Percentiles rank a stretch among this genome's conserved stretches.
Evolutionary conservation across 2,113 vertebrate species (phyloP).

Genomic region (Bambusicola thoracicus): DNA sequence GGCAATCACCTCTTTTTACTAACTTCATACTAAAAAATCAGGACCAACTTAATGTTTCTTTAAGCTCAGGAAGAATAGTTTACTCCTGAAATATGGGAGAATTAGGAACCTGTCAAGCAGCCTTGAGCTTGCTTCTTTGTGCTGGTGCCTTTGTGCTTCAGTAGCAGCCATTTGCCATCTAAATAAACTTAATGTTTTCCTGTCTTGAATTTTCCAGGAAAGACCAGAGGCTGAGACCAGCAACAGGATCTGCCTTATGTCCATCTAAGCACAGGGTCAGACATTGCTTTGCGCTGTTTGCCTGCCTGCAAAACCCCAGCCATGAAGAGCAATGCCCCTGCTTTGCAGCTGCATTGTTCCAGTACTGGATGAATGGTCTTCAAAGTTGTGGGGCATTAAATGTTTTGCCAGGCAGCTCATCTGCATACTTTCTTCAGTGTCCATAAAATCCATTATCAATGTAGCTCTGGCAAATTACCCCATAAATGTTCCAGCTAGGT

Average conservation of each 20-base stretch:
- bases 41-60: not conserved
- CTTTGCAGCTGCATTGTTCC: not conserved
- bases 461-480: conserved; percentile 42
- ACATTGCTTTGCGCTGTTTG: not conserved
- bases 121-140: not conserved
- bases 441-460: conserved; percentile 43
- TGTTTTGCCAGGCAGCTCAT: conserved; percentile 41
- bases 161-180: not conserved
- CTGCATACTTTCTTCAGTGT: not conserved
- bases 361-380: not conserved
- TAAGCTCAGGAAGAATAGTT: not conserved
- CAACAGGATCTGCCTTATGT: not conserved
- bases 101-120: not conserved
- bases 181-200: not conserved
- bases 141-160: not conserved
- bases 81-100: not conserved
- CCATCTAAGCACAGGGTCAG: not conserved
- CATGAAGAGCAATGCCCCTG: not conserved
- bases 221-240: not conserved
- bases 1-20: not conserved
- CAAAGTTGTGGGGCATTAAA: not conserved
- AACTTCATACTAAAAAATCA: not conserved
- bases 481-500: not conserved
- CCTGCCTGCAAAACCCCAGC: not conserved
- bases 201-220: not conserved